Evolutionary conservation across 2,797 vertebrate genomes (phyloP).

Genomic region (Megalops cyprinoides): DNA sequence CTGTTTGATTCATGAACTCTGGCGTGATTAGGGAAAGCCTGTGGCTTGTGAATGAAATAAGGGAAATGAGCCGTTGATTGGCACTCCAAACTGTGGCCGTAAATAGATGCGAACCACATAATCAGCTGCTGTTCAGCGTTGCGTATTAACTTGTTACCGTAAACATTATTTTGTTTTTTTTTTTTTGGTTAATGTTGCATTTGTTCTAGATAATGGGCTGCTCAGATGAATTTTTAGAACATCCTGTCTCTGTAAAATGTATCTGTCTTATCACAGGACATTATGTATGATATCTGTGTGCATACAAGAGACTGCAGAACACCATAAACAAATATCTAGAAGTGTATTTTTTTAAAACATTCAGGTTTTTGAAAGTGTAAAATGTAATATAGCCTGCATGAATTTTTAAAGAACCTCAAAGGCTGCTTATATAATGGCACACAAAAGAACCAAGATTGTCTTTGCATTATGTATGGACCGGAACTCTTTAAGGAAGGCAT

Average conservation of each 20-base stretch:
- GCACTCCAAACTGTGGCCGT: too few species aligned
- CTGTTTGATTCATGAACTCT: not conserved
- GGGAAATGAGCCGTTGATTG: too few species aligned
- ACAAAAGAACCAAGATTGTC: not conserved
- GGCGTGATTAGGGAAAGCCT: not conserved
- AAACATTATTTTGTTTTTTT: not conserved
- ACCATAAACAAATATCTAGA: not conserved
- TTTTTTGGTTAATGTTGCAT: not conserved
- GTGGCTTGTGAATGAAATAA: not conserved
- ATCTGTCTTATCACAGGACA: too few species aligned
- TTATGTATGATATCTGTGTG: too few species aligned
- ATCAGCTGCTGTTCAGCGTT: not conserved
- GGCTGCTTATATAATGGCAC: not conserved
- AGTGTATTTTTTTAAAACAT: not conserved
- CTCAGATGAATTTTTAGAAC: not conserved
- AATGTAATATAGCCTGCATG: conserved; percentile 16
- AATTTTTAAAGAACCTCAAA: not conserved
- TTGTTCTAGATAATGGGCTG: not conserved
- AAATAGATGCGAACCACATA: not conserved
- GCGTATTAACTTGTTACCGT: not conserved
- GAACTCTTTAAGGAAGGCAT: too few species aligned
- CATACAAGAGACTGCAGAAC: too few species aligned
- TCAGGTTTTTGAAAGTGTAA: not conserved
- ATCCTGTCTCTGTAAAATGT: not conserved
- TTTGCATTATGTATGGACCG: too few species aligned